Base-by-base conservation (phyloP, 2,113 vertebrate species). In the Dasyurus viverrinus region DNA sequence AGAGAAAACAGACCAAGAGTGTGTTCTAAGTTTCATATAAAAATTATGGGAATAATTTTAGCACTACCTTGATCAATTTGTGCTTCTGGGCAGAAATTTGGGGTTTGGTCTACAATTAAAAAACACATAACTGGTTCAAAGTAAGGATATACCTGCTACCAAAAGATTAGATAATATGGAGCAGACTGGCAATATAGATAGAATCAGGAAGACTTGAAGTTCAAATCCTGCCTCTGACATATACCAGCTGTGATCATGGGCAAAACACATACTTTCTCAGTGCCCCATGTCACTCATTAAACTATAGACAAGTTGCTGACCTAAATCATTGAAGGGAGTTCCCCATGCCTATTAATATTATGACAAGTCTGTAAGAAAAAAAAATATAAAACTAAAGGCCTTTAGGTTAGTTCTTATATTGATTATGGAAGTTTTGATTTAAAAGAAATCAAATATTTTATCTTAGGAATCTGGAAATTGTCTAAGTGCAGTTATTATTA, bases 351-450 rank as follows among this genome's bases (percentile, higher is more conserved):
- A 2, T 84, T 84, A n/a, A 84, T 23, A 84, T 84, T 23, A 84
- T 84, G n/a, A 76, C 89, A 53, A 95, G 76, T 91, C 55, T 48
- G 57, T 90, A n/a, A 92, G 93, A 95, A 93, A 30, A 95, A 91
- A 36, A 92, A 60, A 8, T 11, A 96, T 52, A 52, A 52, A 52
- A 46, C 89, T 91, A n/a, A 76, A 89, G 53, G 19, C 89, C 76
- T 95, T 94, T 91, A 95, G 53, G 8, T 55, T 50, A 91, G 47
- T 91, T 84, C n/a, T 84, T 19, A 42, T 84, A 90, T 76, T 94
- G 36, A 48, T 94, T 93, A 91, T 52, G 36, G 48, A 57, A 92
- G 47, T 95, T 94, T 96, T 97, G 55, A 68, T 89, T 92, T 47
- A 27, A 30, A 76, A 53, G 47, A 36, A 53, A 14, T 52, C 26